phyloP scores from a whole-genome alignment of 1,140 invertebrate genomes.

The Cydia amplana region DNA sequence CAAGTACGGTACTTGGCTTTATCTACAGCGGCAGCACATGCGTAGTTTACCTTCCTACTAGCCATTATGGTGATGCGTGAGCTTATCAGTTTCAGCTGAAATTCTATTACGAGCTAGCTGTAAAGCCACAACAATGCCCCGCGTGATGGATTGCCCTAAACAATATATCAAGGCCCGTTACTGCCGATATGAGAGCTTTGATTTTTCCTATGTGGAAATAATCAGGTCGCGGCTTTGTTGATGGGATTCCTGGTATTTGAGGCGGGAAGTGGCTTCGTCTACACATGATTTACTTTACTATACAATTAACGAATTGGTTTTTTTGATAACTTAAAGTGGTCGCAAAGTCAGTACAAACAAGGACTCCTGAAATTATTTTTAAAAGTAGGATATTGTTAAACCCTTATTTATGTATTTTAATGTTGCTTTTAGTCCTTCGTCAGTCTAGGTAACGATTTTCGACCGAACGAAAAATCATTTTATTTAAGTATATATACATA shows the following conservation, averaged over 20 bases:
- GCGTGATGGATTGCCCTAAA: slow-evolving; percentile 38
- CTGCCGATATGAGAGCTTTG: not conserved
- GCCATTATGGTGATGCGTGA: slow-evolving; percentile 26
- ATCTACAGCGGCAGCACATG: slow-evolving; percentile 11
- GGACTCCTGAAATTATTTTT: too few species aligned
- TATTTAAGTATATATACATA: too few species aligned
- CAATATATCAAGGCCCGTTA: not conserved
- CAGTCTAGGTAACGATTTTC: too few species aligned
- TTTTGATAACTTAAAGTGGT: too few species aligned
- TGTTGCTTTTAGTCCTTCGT: too few species aligned
- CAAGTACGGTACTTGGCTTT: slow-evolving; percentile 8
- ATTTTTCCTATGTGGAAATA: slow-evolving; percentile 5
- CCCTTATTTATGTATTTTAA: too few species aligned
- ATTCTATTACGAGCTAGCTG: slow-evolving; percentile 31
- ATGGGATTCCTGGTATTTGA: not conserved
- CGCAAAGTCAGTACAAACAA: too few species aligned
- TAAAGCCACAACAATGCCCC: slow-evolving; percentile 36
- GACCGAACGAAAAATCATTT: too few species aligned
- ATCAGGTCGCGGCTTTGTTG: not conserved
- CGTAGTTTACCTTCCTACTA: slow-evolving; percentile 15
- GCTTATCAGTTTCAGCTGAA: slow-evolving; percentile 31
- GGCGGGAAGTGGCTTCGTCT: not conserved
- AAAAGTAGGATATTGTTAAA: too few species aligned
- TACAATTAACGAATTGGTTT: not conserved
- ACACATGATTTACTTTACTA: not conserved